phyloP scores from a whole-genome alignment of 2,888 invertebrate genomes.

The Drosophila tanythrix region DNA sequence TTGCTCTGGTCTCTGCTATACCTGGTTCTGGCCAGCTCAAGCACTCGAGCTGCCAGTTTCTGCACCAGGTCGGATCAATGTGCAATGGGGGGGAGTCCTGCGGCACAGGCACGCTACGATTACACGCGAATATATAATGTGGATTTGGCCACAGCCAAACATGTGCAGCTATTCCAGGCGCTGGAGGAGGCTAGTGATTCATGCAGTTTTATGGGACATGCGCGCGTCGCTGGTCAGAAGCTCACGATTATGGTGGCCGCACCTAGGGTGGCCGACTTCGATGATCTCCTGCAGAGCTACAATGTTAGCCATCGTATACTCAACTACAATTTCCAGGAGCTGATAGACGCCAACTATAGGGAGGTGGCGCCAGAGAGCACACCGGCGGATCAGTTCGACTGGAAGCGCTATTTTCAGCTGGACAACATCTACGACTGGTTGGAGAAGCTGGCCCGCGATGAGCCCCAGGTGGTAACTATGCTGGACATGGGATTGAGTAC shows the following conservation, averaged over 20 bases:
- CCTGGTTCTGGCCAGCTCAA: conserved; percentile 2
- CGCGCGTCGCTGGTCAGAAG: conserved; percentile 75
- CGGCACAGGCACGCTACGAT: conserved; percentile 78
- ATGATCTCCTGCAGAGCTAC: conserved; percentile 70
- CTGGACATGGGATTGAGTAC: conserved; percentile 85
- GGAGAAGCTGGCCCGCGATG: conserved; percentile 61
- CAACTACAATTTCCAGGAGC: conserved; percentile 72
- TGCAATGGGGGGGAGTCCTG: conserved; percentile 15
- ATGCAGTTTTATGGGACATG: conserved; percentile 82
- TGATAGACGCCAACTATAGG: conserved; percentile 74
- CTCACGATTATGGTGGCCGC: conserved; percentile 82
- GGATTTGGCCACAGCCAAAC: conserved; percentile 43
- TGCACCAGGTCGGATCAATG: conserved; percentile 66
- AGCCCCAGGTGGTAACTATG: conserved; percentile 80
- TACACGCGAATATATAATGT: conserved; percentile 80
- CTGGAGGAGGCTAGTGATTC: conserved; percentile 81
- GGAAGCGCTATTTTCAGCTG: conserved; percentile 82
- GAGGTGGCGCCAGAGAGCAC: conserved; percentile 59
- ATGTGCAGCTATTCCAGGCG: conserved; percentile 60
- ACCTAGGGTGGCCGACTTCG: conserved; percentile 82
- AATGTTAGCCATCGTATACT: conserved; percentile 75
- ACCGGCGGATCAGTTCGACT: conserved; percentile 68
- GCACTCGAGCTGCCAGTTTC: conserved; percentile 34
- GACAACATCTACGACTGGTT: conserved; percentile 83
- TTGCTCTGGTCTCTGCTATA: conserved; percentile 15